Evolutionary conservation across 2,113 vertebrate species (phyloP).

Genomic region (Spermophilus dauricus): DNA sequence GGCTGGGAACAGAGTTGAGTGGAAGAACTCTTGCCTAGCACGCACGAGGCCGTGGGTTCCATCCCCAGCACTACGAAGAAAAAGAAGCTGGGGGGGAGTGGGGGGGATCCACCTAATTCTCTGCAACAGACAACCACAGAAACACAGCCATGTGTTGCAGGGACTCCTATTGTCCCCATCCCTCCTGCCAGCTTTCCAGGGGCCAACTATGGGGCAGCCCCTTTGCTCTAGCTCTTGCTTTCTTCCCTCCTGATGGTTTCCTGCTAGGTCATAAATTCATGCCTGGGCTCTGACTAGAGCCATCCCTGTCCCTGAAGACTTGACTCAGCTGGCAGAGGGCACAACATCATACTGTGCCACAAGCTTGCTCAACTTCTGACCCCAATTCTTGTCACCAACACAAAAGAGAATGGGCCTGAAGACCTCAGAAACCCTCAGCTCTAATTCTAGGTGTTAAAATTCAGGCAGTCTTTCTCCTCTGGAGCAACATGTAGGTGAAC

Average conservation of each 20-base stretch:
- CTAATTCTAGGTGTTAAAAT: fast-evolving
- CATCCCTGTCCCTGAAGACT: neutral
- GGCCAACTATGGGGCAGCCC: too few species aligned
- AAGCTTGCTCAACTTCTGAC: neutral
- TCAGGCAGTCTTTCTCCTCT: neutral
- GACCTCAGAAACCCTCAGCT: neutral
- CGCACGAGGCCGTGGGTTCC: neutral
- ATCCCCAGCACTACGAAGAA: neutral
- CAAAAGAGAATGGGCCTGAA: neutral
- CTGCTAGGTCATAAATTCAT: neutral
- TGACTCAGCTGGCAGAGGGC: neutral
- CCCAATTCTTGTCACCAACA: neutral
- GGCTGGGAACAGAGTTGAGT: neutral
- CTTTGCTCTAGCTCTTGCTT: neutral
- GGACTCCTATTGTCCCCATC: too few species aligned
- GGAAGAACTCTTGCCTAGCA: too few species aligned
- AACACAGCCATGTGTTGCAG: too few species aligned
- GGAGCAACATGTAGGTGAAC: neutral
- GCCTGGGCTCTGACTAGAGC: neutral
- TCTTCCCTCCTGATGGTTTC: neutral
- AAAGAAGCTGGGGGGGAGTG: neutral
- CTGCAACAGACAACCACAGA: neutral
- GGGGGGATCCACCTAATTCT: neutral
- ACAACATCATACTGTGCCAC: fast-evolving
- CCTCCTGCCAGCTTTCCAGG: neutral